These are phyloP conservation scores for Hycleus cichorii DNA, from an alignment of 1,140 invertebrate genomes.

Conservation along the genomic window DNA sequence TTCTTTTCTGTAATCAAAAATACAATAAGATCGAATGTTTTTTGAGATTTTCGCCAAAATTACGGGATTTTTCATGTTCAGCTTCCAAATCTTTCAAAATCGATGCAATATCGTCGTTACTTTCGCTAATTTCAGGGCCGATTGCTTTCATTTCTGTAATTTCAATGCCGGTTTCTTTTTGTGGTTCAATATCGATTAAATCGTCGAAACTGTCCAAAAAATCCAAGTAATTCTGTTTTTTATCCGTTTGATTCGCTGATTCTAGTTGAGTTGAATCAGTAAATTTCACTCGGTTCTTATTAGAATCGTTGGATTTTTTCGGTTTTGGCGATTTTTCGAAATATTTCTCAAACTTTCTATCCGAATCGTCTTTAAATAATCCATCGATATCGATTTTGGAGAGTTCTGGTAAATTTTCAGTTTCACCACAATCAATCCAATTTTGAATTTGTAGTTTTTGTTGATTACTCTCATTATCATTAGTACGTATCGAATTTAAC, in stretches of 20 bases:
- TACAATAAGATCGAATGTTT: background rate
- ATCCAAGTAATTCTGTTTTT: slow-evolving; percentile 29
- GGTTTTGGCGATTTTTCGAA: slow-evolving; percentile 2
- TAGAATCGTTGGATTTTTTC: background rate
- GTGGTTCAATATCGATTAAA: background rate
- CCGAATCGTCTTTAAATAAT: slow-evolving; percentile 23
- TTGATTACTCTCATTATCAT: background rate
- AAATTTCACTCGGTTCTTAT: slow-evolving; percentile 13
- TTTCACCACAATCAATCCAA: slow-evolving; percentile 14
- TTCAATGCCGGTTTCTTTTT: background rate
- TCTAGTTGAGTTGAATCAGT: slow-evolving; percentile 19
- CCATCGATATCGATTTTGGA: background rate
- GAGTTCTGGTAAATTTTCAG: slow-evolving; percentile 19
- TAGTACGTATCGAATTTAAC: background rate
- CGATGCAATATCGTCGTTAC: slow-evolving; percentile 33
- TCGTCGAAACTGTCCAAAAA: slow-evolving; percentile 29
- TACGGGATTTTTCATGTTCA: slow-evolving; percentile 37
- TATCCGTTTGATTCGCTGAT: slow-evolving; percentile 24
- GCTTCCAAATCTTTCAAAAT: slow-evolving; percentile 35
- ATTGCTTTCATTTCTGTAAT: background rate
- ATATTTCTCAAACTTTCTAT: background rate
- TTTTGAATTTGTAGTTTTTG: slow-evolving; percentile 4
- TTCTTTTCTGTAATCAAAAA: slow-evolving; percentile 17
- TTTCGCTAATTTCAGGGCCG: background rate
- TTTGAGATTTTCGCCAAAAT: background rate